These are phyloP conservation scores for Saccostrea echinata DNA, from an alignment of 1,140 invertebrate species.

Conservation along the genomic window DNA sequence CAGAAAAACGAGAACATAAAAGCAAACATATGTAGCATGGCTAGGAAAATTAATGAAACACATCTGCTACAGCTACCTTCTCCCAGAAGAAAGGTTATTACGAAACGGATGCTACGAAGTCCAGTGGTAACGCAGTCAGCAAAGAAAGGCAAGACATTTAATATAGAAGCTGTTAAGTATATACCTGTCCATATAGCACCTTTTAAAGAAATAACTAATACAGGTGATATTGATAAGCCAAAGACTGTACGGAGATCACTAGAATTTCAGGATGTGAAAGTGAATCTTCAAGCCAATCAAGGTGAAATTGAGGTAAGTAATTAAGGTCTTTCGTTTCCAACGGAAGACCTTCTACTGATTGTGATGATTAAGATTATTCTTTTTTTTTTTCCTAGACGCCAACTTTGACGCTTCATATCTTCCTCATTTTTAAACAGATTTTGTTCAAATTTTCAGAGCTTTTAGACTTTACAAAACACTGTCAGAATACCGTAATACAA, in stretches of 20 bases:
- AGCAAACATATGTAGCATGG: neutral
- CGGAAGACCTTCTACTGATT: too few species aligned
- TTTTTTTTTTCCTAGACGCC: too few species aligned
- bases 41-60: neutral
- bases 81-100: constrained; percentile 6
- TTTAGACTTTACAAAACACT: too few species aligned
- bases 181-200: neutral
- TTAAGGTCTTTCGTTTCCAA: too few species aligned
- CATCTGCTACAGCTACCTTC: neutral
- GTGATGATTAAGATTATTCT: too few species aligned
- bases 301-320: neutral
- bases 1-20: constrained; percentile 5
- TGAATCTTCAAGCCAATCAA: neutral
- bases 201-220: too few species aligned
- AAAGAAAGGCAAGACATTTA: neutral
- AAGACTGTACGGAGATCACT: neutral
- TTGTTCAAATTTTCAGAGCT: too few species aligned
- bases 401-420: too few species aligned
- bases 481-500: too few species aligned
- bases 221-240: too few species aligned
- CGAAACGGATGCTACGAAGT: constrained; percentile 9
- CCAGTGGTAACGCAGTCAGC: neutral
- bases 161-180: too few species aligned
- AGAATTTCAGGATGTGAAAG: neutral
- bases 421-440: too few species aligned